These are phyloP conservation scores for Nudaria mundana DNA, from an alignment of 2,888 invertebrate genomes.

Conservation along the genomic window DNA sequence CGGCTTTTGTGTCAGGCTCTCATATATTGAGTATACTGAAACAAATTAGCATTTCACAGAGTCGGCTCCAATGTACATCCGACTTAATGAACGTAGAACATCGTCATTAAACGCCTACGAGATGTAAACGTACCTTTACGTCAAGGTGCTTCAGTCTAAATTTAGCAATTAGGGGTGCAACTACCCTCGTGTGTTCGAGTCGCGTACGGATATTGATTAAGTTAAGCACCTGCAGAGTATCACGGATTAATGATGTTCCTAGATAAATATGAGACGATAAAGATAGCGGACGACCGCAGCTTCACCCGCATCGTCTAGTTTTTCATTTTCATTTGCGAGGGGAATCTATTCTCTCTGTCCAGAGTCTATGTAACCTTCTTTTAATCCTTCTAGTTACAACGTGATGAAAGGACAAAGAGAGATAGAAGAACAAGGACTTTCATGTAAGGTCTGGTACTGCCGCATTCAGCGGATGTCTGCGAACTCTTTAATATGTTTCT, in stretches of 20 bases:
- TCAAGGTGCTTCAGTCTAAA: conserved; percentile 46
- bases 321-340: no score
- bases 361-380: no score
- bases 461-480: no score
- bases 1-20: conserved; percentile 53
- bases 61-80: conserved; percentile 51
- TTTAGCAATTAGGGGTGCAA: conserved; percentile 60
- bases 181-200: conserved; percentile 31
- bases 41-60: conserved; percentile 77
- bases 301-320: no score
- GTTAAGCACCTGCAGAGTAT: conserved; percentile 33
- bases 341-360: no score
- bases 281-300: no score
- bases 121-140: conserved; percentile 47
- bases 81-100: conserved; percentile 73
- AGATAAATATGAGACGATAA: no score
- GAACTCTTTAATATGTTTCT: no score
- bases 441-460: no score
- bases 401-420: no score
- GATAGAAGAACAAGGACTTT: no score
- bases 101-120: conserved; percentile 66
- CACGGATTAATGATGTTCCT: conserved; percentile 32
- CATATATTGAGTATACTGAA: conserved; percentile 71
- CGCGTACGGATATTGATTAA: conserved; percentile 47
- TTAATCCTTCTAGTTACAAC: no score